These are phyloP conservation scores for Darwinula stevensoni DNA, from an alignment of 2,888 invertebrate species.

Conservation along the genomic window DNA sequence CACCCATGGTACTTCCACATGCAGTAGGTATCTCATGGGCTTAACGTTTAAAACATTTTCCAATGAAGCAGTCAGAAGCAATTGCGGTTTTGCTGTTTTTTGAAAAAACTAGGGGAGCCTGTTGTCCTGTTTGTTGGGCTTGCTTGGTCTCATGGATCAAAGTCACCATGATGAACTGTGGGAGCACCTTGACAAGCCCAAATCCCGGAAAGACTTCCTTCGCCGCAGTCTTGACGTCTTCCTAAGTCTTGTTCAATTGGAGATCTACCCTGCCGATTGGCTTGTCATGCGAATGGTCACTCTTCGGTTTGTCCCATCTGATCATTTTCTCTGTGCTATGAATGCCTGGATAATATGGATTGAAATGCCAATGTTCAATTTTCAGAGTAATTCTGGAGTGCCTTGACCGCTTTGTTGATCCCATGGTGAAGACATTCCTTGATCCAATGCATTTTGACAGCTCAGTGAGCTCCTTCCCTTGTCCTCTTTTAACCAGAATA, in stretches of 20 bases:
- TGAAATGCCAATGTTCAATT: no score
- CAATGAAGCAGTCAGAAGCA: no score
- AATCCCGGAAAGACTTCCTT: constrained; percentile 54
- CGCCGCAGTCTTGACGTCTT: constrained; percentile 50
- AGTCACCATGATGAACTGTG: constrained; percentile 60
- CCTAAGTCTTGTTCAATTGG: constrained; percentile 41
- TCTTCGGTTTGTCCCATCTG: constrained; percentile 54
- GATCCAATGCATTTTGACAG: no score
- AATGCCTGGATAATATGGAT: background rate
- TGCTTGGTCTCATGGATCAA: constrained; percentile 56
- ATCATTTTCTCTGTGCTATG: background rate
- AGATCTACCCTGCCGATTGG: constrained; percentile 68
- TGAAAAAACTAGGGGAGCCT: constrained; percentile 1
- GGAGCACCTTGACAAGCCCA: constrained; percentile 28
- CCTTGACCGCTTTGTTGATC: no score
- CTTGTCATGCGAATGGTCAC: constrained; percentile 59
- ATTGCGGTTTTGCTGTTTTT: no score
- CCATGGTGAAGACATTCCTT: no score
- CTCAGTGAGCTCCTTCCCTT: no score
- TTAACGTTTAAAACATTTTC: no score
- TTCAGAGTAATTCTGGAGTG: no score
- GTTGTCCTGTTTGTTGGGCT: constrained; percentile 42
- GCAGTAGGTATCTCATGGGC: no score
- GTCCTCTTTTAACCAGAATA: no score
- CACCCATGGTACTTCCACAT: no score